These are phyloP conservation scores for Amblyteles armatorius DNA, from an alignment of 2,888 invertebrate species.

Conservation along the genomic window DNA sequence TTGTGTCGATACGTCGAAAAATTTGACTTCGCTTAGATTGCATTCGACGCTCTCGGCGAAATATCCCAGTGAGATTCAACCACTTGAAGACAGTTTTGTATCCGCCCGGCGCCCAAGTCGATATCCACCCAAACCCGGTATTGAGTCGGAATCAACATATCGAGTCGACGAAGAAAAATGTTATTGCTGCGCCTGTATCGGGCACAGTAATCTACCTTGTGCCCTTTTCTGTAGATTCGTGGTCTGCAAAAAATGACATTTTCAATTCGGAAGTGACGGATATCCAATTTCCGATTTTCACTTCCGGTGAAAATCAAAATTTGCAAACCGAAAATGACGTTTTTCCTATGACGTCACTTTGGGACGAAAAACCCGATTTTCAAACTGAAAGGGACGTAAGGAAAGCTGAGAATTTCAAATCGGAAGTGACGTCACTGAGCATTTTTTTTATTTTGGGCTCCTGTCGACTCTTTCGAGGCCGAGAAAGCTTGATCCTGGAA, in stretches of 20 bases:
- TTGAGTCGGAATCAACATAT: background rate
- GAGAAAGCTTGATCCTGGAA: conserved; percentile 54
- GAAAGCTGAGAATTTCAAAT: background rate
- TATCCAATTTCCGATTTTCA: too few species aligned
- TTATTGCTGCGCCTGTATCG: too few species aligned
- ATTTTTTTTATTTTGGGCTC: background rate
- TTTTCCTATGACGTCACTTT: too few species aligned
- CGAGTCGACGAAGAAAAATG: too few species aligned
- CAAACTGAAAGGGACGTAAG: too few species aligned
- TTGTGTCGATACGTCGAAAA: conserved; percentile 56
- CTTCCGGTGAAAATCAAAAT: too few species aligned
- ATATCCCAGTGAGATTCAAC: background rate
- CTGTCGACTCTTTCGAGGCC: background rate
- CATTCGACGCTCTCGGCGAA: background rate
- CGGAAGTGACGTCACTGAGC: background rate
- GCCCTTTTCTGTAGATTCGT: background rate
- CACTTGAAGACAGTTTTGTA: background rate
- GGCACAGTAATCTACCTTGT: too few species aligned
- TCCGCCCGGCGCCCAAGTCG: too few species aligned
- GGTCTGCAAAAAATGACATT: conserved; percentile 32
- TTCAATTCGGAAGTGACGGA: background rate
- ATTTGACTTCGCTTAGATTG: conserved; percentile 26
- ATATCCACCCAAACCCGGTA: background rate
- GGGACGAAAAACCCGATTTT: too few species aligned
- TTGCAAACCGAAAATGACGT: too few species aligned